These are phyloP conservation scores for Empidonax traillii DNA, from an alignment of 2,113 vertebrate genomes.

Conservation along the genomic window DNA sequence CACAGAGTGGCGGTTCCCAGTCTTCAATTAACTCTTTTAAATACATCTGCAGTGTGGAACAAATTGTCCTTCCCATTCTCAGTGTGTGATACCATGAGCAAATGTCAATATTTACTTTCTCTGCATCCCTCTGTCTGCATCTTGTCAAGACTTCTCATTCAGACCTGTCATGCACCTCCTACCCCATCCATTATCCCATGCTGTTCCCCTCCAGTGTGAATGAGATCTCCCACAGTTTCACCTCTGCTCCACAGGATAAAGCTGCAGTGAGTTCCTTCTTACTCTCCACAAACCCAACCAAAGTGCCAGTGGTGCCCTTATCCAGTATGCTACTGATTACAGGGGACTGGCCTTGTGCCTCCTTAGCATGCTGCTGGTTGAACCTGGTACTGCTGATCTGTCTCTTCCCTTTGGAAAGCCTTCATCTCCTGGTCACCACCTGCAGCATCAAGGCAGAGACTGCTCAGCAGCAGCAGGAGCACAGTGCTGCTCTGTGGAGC, in stretches of 20 bases:
- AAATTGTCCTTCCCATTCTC: neutral
- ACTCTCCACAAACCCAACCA: neutral
- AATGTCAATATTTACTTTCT: neutral
- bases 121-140: neutral
- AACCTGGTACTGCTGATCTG: neutral
- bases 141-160: neutral
- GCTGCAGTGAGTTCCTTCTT: neutral
- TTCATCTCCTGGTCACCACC: neutral
- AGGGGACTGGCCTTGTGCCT: neutral
- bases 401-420: neutral
- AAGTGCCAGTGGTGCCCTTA: neutral
- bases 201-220: neutral
- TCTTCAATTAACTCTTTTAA: neutral
- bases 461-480: neutral
- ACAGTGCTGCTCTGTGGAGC: accelerated
- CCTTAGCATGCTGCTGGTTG: neutral
- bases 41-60: neutral
- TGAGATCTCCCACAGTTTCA: neutral
- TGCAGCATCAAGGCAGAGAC: accelerated
- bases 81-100: neutral
- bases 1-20: neutral
- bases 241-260: neutral
- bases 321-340: neutral
- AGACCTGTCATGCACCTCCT: neutral
- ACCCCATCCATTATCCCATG: neutral